Evolutionary conservation across 2,797 vertebrate genomes (phyloP).

Genomic region (Liparis tanakae): DNA sequence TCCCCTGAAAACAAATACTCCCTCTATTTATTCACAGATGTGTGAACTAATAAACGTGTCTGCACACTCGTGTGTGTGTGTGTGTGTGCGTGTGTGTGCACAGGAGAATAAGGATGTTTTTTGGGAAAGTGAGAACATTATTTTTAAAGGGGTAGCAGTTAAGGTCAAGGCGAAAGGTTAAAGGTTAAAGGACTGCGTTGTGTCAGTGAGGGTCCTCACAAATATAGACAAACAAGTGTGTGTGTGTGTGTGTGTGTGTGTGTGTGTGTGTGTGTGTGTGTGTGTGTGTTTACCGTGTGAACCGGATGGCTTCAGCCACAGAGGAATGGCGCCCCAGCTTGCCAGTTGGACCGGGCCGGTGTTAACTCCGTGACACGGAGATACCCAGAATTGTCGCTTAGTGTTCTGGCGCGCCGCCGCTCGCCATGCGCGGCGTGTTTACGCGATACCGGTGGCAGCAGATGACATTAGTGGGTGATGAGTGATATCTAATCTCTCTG

Average conservation of each 20-base stretch:
- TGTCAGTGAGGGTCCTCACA: constrained; percentile 1
- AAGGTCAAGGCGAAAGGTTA: not conserved
- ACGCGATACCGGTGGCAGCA: constrained; percentile 40
- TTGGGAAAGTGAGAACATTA: constrained; percentile 5
- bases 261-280: constrained; percentile 4
- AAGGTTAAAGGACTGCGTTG: constrained; percentile 17
- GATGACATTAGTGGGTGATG: constrained; percentile 63
- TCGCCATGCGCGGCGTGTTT: constrained; percentile 13
- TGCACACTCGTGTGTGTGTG: not conserved
- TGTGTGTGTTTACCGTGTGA: constrained; percentile 15
- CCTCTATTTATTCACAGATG: constrained; percentile 52
- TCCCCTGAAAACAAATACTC: constrained; percentile 35
- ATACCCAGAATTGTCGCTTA: constrained; percentile 48
- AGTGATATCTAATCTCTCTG: constrained; percentile 65
- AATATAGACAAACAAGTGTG: not conserved
- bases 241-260: not conserved
- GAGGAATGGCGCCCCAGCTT: constrained; percentile 22
- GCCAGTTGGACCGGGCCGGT: constrained; percentile 41
- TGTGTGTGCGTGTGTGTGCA: constrained; percentile 11
- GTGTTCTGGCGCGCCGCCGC: constrained; percentile 43
- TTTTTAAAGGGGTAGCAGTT: not conserved
- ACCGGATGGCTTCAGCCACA: constrained; percentile 3
- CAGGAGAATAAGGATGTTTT: not conserved
- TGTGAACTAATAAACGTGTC: constrained; percentile 52
- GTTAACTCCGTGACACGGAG: constrained; percentile 37